Percentiles rank a stretch among this genome's conserved stretches.
Conservation (phyloP, 2,888 invertebrate genomes). For the Microctonus aethiopoides region DNA sequence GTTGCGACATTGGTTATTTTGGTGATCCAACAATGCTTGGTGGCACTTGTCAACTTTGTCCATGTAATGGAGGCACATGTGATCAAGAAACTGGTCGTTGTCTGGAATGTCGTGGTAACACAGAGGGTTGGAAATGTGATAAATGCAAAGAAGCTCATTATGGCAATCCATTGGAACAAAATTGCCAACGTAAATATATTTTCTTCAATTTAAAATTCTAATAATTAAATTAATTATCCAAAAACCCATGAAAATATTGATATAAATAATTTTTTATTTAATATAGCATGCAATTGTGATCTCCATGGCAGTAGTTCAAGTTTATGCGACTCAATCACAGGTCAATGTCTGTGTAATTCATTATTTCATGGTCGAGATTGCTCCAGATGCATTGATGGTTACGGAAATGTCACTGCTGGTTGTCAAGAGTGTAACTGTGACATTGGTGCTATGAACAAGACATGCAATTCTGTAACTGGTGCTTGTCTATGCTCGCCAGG, state of each 20-base stretch:
- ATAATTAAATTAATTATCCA: too few species aligned
- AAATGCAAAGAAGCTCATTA: slow-evolving; percentile 74
- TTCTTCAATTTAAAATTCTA: background rate
- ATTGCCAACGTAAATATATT: slow-evolving; percentile 71
- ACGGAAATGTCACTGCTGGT: slow-evolving; percentile 80
- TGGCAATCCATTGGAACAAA: slow-evolving; percentile 73
- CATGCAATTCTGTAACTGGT: slow-evolving; percentile 83
- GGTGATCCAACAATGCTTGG: slow-evolving; percentile 82
- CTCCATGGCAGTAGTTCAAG: slow-evolving; percentile 77
- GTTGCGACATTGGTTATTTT: slow-evolving; percentile 86
- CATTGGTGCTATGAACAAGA: slow-evolving; percentile 74
- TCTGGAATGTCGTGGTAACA: slow-evolving; percentile 82
- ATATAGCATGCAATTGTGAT: slow-evolving; percentile 80
- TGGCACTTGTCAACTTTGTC: slow-evolving; percentile 81
- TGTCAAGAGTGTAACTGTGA: slow-evolving; percentile 87
- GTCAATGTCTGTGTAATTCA: slow-evolving; percentile 76
- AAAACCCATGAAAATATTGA: too few species aligned
- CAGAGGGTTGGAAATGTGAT: slow-evolving; percentile 75
- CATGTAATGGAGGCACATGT: slow-evolving; percentile 89
- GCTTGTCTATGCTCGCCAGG: slow-evolving; percentile 83
- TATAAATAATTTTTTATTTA: slow-evolving; percentile 13
- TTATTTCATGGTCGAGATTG: slow-evolving; percentile 81
- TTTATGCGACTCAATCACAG: slow-evolving; percentile 74
- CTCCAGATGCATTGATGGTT: slow-evolving; percentile 70
- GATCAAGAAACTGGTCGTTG: slow-evolving; percentile 87